A percentile compares a stretch with the other conserved stretches of the same genome.
Conservation (phyloP, 2,888 invertebrate species). For the Lamellibrachia satsuma region DNA sequence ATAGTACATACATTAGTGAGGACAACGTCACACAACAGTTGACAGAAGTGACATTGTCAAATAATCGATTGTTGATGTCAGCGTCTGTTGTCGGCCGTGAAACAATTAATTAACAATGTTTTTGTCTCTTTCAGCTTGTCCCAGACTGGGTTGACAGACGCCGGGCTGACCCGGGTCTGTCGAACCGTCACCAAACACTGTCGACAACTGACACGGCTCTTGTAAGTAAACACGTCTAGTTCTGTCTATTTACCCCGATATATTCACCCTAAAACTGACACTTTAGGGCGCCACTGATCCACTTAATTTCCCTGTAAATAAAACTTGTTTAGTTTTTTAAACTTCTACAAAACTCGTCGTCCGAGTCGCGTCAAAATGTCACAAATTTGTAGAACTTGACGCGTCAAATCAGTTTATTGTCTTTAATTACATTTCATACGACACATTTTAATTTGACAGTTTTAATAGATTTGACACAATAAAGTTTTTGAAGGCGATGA, state of each 20-base stretch:
- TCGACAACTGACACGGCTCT: neutral
- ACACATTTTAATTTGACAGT: too few relatives aligned
- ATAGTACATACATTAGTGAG: neutral
- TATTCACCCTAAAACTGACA: neutral
- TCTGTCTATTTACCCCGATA: neutral
- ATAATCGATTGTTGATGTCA: neutral
- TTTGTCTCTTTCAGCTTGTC: too few relatives aligned
- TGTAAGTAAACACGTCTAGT: neutral
- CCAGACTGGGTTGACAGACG: too few relatives aligned
- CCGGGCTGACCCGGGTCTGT: neutral
- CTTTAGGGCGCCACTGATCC: neutral
- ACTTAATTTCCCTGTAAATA: neutral
- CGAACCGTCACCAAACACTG: too few relatives aligned
- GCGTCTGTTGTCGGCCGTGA: too few relatives aligned
- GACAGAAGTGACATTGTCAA: neutral
- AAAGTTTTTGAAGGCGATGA: too few relatives aligned
- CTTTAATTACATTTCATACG: too few relatives aligned
- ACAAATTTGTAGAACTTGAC: neutral
- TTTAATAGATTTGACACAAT: too few relatives aligned
- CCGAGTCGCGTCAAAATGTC: neutral
- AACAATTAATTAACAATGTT: too few relatives aligned
- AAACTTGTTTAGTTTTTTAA: neutral
- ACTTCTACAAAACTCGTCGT: neutral
- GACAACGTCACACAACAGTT: neutral
- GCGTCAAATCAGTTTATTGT: neutral